phyloP scores from a whole-genome alignment of 2,797 vertebrate species.

The Sphaeramia orbicularis region DNA sequence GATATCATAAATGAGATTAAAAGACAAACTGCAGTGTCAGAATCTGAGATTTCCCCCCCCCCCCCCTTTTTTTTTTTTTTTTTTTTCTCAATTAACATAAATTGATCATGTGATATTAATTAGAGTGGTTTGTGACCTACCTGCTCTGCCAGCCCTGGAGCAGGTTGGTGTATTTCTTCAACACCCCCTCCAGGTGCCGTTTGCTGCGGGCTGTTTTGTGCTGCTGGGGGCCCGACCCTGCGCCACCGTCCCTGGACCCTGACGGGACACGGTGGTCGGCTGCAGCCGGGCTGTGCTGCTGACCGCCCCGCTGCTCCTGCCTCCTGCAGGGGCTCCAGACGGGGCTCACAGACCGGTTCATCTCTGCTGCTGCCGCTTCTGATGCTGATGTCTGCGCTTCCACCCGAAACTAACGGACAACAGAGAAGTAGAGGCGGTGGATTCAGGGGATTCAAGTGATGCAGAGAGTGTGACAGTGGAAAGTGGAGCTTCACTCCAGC shows the following conservation, averaged over 20 bases:
- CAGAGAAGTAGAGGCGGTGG: not conserved
- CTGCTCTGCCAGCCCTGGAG: slow-evolving; percentile 95
- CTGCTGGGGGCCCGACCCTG: slow-evolving; percentile 10
- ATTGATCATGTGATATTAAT: not conserved
- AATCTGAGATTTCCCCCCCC: too few relatives aligned
- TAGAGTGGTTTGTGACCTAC: slow-evolving; percentile 65
- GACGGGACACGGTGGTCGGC: slow-evolving; percentile 15
- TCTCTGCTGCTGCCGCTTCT: slow-evolving; percentile 24
- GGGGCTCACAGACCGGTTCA: slow-evolving; percentile 62
- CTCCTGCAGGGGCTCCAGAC: slow-evolving; percentile 30
- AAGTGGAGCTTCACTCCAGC: not conserved
- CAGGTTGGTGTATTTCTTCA: slow-evolving; percentile 95
- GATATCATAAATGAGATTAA: too few relatives aligned
- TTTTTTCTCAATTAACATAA: too few relatives aligned
- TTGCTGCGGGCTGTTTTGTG: slow-evolving; percentile 60
- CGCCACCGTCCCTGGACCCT: slow-evolving; percentile 41
- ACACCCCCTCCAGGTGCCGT: slow-evolving; percentile 88
- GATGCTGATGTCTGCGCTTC: not conserved
- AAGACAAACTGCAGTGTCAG: too few relatives aligned
- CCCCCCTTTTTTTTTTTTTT: too few relatives aligned
- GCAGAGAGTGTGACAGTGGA: slow-evolving; percentile 2
- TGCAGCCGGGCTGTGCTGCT: slow-evolving; percentile 38
- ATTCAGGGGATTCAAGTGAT: slow-evolving; percentile 17
- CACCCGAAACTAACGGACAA: not conserved
- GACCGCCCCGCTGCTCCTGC: slow-evolving; percentile 52